Conservation (phyloP, 2,113 vertebrate species). For the Festucalex cinctus region DNA sequence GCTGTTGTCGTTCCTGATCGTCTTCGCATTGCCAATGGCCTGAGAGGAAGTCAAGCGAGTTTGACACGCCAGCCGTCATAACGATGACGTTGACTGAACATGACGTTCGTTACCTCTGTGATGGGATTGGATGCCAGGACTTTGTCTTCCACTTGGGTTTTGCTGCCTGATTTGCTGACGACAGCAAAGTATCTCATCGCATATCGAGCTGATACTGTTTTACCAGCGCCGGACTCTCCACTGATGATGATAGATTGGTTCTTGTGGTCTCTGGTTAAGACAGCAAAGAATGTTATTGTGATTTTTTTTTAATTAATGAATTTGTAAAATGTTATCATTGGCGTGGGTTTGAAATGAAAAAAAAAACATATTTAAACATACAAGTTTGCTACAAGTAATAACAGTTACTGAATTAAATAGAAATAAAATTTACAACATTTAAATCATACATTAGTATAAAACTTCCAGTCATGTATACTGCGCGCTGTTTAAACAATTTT, state of each 20-base stretch:
- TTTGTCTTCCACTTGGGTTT: conserved; percentile 87
- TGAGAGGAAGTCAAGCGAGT: conserved; percentile 48
- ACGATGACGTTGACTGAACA: neutral
- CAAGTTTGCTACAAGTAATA: too few species aligned
- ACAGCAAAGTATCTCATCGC: conserved; percentile 96
- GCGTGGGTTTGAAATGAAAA: too few species aligned
- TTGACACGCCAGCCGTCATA: neutral
- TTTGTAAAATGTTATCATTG: too few species aligned
- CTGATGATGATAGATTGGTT: conserved; percentile 98
- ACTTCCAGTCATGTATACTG: too few species aligned
- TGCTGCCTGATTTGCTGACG: conserved; percentile 91
- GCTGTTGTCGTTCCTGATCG: conserved; percentile 96
- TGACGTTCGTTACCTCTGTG: conserved; percentile 79
- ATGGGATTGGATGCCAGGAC: conserved; percentile 94
- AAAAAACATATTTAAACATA: too few species aligned
- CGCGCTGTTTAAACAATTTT: too few species aligned
- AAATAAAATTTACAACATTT: too few species aligned
- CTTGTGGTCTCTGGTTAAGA: conserved; percentile 79
- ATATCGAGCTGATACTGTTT: conserved; percentile 94
- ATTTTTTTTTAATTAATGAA: neutral
- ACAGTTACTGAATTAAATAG: too few species aligned
- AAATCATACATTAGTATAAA: too few species aligned
- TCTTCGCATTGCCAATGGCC: conserved; percentile 98
- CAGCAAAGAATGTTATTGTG: neutral
- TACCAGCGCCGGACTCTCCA: conserved; percentile 95